Evolutionary conservation across 2,797 vertebrate species (phyloP).

Genomic region (Lophius americanus): DNA sequence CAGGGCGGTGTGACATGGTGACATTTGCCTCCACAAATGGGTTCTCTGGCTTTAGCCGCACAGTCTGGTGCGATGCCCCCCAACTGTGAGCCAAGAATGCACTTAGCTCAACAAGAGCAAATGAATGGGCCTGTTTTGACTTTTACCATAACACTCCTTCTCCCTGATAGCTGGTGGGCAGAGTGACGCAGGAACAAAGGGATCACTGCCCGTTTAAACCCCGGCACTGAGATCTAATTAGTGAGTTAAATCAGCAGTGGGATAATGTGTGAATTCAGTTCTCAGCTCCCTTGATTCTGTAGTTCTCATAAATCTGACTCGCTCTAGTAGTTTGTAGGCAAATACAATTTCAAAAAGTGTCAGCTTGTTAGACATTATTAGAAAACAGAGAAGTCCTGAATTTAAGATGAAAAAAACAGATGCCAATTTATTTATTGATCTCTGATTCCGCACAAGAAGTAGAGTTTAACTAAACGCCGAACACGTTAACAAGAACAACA

Average conservation of each 20-base stretch:
- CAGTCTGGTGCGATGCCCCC: constrained; percentile 85
- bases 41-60: constrained; percentile 90
- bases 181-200: constrained; percentile 73
- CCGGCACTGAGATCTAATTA: constrained; percentile 76
- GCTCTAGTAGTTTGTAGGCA: constrained; percentile 10
- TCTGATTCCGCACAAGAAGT: too few species aligned
- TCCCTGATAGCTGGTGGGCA: constrained; percentile 81
- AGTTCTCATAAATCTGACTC: constrained; percentile 48
- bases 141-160: constrained; percentile 86
- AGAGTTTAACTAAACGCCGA: constrained; percentile 16
- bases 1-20: constrained; percentile 83
- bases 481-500: constrained; percentile 64
- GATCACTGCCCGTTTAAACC: constrained; percentile 77
- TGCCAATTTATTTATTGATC: not conserved
- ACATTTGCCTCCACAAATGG: constrained; percentile 94
- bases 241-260: constrained; percentile 72
- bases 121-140: constrained; percentile 92
- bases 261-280: constrained; percentile 70
- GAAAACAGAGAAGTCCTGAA: not conserved
- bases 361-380: constrained; percentile 4
- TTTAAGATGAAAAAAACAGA: constrained; percentile 17
- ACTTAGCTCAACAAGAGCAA: constrained; percentile 92
- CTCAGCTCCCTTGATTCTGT: constrained; percentile 47
- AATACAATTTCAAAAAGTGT: constrained; percentile 14
- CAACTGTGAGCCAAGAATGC: constrained; percentile 94